Evolutionary conservation across 2,113 vertebrate genomes (phyloP).

Genomic region (Coptodon bakossiorum): DNA sequence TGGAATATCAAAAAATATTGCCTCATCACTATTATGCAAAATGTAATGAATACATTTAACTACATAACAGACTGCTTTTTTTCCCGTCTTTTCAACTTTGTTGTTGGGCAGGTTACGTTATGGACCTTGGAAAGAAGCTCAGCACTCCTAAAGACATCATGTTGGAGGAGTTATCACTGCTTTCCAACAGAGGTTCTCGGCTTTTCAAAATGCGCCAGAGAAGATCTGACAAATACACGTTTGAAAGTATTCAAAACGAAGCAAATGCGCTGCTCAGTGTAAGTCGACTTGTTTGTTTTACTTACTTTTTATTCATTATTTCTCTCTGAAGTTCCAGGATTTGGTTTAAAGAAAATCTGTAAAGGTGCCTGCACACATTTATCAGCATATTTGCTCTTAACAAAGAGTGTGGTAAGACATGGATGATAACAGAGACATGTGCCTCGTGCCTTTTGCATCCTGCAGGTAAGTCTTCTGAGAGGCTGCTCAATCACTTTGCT

Average conservation of each 20-base stretch:
- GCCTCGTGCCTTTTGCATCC: slow-evolving; percentile 24
- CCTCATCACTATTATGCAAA: background rate
- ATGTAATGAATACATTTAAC: background rate
- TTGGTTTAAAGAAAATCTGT: background rate
- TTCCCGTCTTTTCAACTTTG: rapidly evolving
- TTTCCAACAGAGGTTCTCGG: slow-evolving; percentile 89
- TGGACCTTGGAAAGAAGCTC: slow-evolving; percentile 93
- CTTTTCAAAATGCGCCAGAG: slow-evolving; percentile 96
- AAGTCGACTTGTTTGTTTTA: slow-evolving; percentile 45
- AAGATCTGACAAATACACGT: slow-evolving; percentile 96
- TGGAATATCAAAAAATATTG: background rate
- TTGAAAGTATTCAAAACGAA: slow-evolving; percentile 92
- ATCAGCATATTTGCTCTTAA: slow-evolving; percentile 12
- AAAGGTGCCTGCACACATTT: background rate
- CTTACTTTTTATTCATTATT: background rate
- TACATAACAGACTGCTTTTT: background rate
- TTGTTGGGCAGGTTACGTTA: slow-evolving; percentile 70
- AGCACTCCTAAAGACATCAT: slow-evolving; percentile 94
- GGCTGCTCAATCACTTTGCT: slow-evolving; percentile 38
- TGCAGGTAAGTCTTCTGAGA: slow-evolving; percentile 17
- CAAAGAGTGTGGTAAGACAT: slow-evolving; percentile 23
- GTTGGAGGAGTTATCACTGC: slow-evolving; percentile 91
- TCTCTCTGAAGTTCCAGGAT: background rate
- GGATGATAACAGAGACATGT: slow-evolving; percentile 36
- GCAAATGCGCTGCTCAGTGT: slow-evolving; percentile 81